phyloP scores from a whole-genome alignment of 2,797 vertebrate species.

The Ptychobarbus kaznakovi region DNA sequence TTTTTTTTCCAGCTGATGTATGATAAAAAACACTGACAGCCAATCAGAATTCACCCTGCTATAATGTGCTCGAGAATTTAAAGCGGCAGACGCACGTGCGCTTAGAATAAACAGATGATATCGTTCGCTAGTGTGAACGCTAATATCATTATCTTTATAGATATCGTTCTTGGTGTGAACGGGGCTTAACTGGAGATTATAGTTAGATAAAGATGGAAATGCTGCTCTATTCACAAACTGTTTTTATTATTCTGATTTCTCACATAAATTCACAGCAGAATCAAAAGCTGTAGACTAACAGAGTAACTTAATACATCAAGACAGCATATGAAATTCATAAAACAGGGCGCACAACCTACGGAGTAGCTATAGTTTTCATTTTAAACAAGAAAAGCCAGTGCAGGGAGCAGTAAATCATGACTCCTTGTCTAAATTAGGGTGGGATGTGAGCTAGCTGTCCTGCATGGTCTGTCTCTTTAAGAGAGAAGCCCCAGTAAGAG shows the following conservation, averaged over 20 bases:
- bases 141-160: no score
- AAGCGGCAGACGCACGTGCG: no score
- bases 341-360: background rate
- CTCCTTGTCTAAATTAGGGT: background rate
- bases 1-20: no score
- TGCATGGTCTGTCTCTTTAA: slow-evolving; percentile 53
- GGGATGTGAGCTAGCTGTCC: background rate
- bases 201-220: background rate
- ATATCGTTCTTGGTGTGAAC: no score
- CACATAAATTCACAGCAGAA: background rate
- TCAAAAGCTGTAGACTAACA: background rate
- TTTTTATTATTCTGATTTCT: background rate
- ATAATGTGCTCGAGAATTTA: no score
- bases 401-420: background rate
- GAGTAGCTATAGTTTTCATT: background rate
- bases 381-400: slow-evolving; percentile 35
- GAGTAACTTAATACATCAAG: slow-evolving; percentile 4
- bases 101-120: no score
- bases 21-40: no score
- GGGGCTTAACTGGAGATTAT: background rate
- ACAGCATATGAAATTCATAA: background rate
- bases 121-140: no score
- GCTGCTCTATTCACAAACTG: background rate
- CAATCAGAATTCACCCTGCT: no score
- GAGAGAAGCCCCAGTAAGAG: slow-evolving; percentile 57